Evolutionary conservation across 2,113 vertebrate species (phyloP), one percentile per base, ranked within the genome.

Genomic region (Hoplias malabaricus): DNA sequence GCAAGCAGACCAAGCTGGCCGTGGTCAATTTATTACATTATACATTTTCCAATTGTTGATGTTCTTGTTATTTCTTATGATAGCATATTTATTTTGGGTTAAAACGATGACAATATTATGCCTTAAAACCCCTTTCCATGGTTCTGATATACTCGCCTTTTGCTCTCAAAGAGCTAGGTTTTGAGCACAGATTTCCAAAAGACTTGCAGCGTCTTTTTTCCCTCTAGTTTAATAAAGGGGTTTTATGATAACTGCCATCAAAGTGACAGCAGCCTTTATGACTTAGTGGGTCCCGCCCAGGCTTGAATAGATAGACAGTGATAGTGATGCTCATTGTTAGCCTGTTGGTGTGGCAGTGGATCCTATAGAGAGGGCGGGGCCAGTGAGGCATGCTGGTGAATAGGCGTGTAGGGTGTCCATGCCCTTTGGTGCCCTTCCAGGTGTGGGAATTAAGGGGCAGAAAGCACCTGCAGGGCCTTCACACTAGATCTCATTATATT

Each of bases 191-290:
- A 38, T 50, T 70, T 76, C 76, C 50, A 29, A 75, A 70, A 59
- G 62, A 36, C 70, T 69, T 73, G 36, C 40, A 9, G 19, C 65
- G 79, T 78, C 83, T 75, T 78, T 87, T 88, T 87, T 84, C 73
- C 75, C 73, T 29, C 84, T 84, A 76, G 85, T 89, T 86, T 86
- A 85, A 89, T 87, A 87, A 88, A 87, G 85, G 80, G 78, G 10
- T 79, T 82, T 79, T 88, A 83, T 86, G 86, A 89, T 87, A 84
- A 88, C 86, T 77, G 80, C 85, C 77, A 86, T 89, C 88, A 89
- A 89, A 88, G 77, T 91, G 90, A 91, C 87, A 90, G 82, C 79
- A 77, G 85, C 89, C 87, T 89, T 91, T 89, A 90, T 90, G 87
- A 86, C 82, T n/a, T 80, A 83, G 84, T 75, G 48, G 74, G 87